Conservation (phyloP, 2,888 invertebrate species). For the Miltochrista miniata region DNA sequence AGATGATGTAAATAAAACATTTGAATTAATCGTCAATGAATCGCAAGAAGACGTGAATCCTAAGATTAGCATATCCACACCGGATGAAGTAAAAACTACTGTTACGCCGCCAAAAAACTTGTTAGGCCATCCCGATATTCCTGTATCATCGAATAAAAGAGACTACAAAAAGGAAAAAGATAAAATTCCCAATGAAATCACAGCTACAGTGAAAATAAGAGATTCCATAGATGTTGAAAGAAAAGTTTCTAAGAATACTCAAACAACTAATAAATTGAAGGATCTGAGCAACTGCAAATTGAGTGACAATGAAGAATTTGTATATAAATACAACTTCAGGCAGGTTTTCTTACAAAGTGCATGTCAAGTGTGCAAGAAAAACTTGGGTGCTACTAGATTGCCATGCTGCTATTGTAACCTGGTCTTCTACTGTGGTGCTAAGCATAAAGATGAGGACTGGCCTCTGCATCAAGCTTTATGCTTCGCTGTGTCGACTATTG, state of each 20-base stretch:
- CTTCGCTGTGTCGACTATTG: conserved; percentile 82
- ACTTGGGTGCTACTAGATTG: conserved; percentile 54
- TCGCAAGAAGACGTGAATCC: conserved; percentile 51
- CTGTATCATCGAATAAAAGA: conserved; percentile 79
- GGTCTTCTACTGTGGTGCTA: conserved; percentile 85
- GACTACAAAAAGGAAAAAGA: conserved; percentile 80
- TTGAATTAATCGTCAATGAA: conserved; percentile 70
- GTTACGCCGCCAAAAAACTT: conserved; percentile 82
- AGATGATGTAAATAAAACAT: conserved; percentile 71
- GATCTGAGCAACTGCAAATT: conserved; percentile 47
- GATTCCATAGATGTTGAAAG: conserved; percentile 60
- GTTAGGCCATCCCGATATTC: conserved; percentile 78
- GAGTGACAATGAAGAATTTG: conserved; percentile 84
- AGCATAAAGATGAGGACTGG: conserved; percentile 85
- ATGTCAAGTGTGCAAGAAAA: conserved; percentile 80
- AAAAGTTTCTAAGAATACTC: conserved; percentile 58
- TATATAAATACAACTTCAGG: conserved; percentile 86
- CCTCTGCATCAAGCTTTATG: conserved; percentile 84
- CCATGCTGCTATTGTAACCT: conserved; percentile 82
- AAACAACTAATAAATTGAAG: conserved; percentile 56
- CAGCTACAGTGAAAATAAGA: conserved; percentile 74
- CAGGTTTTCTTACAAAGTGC: conserved; percentile 85
- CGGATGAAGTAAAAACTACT: conserved; percentile 53
- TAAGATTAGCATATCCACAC: conserved; percentile 63
- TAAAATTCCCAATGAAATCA: conserved; percentile 68